Conservation (phyloP, 2,113 vertebrate species). For the Xenopus borealis region DNA sequence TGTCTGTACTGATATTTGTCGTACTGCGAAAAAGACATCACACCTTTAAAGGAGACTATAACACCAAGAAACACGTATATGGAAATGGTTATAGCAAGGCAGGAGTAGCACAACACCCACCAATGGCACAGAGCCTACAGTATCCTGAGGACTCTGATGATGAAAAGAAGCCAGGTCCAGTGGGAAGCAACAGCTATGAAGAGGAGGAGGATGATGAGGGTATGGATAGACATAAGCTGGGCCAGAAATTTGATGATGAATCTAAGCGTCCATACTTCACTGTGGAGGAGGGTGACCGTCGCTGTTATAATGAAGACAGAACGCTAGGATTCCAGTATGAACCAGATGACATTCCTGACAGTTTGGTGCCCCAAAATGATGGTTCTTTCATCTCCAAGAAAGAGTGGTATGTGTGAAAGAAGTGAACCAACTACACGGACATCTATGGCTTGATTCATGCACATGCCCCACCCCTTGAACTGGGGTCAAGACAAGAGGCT, state of each 20-base stretch:
- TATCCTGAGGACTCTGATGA: constrained; percentile 94
- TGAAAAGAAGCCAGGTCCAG: constrained; percentile 88
- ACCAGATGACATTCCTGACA: constrained; percentile 85
- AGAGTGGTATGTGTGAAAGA: constrained; percentile 92
- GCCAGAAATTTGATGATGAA: constrained; percentile 81
- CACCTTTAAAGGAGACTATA: constrained; percentile 99
- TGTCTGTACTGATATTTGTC: constrained; percentile 79
- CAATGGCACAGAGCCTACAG: constrained; percentile 88
- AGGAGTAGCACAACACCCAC: constrained; percentile 78
- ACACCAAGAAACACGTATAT: constrained; percentile 96
- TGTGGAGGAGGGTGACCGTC: constrained; percentile 88
- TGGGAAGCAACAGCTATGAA: constrained; percentile 74
- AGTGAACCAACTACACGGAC: constrained; percentile 5
- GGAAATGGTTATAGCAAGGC: constrained; percentile 97
- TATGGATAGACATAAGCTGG: constrained; percentile 77
- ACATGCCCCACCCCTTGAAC: constrained; percentile 17
- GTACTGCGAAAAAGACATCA: constrained; percentile 89
- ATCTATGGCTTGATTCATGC: constrained; percentile 15
- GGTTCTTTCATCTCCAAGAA: constrained; percentile 99
- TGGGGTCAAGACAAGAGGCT: constrained; percentile 1
- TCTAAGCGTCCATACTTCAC: constrained; percentile 97
- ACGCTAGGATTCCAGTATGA: constrained; percentile 95
- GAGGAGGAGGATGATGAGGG: constrained; percentile 70
- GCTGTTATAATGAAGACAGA: constrained; percentile 81
- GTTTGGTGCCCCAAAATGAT: constrained; percentile 97